Evolutionary conservation across 2,888 invertebrate species (phyloP).

Genomic region (Busseola fusca): DNA sequence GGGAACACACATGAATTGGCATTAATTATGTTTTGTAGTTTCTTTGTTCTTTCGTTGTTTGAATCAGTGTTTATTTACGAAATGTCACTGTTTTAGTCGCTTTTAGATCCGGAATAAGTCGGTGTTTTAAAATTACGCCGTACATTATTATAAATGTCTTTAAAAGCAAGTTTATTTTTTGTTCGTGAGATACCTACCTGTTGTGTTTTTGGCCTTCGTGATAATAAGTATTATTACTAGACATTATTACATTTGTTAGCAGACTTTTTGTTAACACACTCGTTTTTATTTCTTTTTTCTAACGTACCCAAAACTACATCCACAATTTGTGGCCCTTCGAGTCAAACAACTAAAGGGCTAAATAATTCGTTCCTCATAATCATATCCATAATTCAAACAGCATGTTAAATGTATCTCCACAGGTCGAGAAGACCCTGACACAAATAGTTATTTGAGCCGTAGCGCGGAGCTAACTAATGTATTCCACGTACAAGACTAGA

Average conservation of each 20-base stretch:
- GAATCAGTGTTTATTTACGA: slow-evolving; percentile 49
- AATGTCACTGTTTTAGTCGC: slow-evolving; percentile 22
- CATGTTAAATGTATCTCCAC: slow-evolving; percentile 42
- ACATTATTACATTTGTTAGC: slow-evolving; percentile 13
- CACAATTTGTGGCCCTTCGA: background rate
- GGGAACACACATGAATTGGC: slow-evolving; percentile 61
- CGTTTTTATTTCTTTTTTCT: background rate
- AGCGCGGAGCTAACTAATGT: slow-evolving; percentile 56
- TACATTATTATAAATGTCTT: slow-evolving; percentile 1
- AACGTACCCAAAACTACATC: background rate
- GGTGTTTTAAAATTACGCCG: slow-evolving; percentile 18
- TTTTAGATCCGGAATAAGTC: background rate
- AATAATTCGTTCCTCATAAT: slow-evolving; percentile 2
- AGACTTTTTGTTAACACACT: background rate
- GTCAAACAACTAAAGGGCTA: background rate
- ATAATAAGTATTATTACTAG: slow-evolving; percentile 9
- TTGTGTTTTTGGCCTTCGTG: background rate
- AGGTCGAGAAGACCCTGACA: slow-evolving; percentile 60
- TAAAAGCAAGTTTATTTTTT: slow-evolving; percentile 19
- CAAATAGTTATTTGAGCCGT: slow-evolving; percentile 49
- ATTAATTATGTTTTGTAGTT: slow-evolving; percentile 52
- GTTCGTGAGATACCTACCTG: background rate
- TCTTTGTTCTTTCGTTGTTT: slow-evolving; percentile 43
- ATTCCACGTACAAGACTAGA: slow-evolving; percentile 62
- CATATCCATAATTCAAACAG: slow-evolving; percentile 30